A percentile compares a stretch with the other conserved stretches of the same genome.
phyloP scores from a whole-genome alignment of 2,888 invertebrate species.

The Globia sparganii region DNA sequence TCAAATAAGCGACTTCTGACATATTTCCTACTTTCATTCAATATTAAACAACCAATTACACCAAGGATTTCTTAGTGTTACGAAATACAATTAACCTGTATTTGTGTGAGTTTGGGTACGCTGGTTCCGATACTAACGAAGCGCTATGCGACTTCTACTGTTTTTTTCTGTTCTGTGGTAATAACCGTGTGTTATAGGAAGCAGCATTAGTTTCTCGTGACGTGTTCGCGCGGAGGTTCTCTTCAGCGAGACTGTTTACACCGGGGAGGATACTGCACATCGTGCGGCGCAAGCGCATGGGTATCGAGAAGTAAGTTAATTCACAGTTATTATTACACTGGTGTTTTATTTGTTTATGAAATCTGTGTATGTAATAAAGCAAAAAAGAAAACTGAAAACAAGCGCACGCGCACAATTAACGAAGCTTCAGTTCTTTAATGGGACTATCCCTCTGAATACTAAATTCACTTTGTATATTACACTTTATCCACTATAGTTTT shows the following conservation, averaged over 20 bases:
- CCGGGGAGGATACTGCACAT: conserved; percentile 96
- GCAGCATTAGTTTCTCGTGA: conserved; percentile 92
- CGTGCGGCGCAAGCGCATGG: conserved; percentile 92
- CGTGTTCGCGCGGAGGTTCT: conserved; percentile 92
- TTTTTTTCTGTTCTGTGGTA: too few relatives aligned
- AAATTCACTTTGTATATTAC: conserved; percentile 22
- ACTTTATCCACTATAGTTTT: conserved; percentile 21
- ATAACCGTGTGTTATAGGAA: conserved; percentile 89
- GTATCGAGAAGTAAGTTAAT: conserved; percentile 91
- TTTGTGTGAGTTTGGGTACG: too few relatives aligned
- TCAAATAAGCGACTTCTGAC: too few relatives aligned
- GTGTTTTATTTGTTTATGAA: neutral
- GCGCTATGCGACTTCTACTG: too few relatives aligned
- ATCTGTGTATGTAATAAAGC: conserved; percentile 16
- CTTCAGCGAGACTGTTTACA: conserved; percentile 93
- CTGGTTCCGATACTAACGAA: too few relatives aligned
- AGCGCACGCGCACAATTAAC: conserved; percentile 18
- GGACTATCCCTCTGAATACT: neutral
- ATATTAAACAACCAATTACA: too few relatives aligned
- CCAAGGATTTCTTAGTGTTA: too few relatives aligned
- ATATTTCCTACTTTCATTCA: too few relatives aligned
- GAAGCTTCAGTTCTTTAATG: neutral
- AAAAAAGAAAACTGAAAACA: neutral
- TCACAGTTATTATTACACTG: neutral
- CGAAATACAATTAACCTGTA: too few relatives aligned